A percentile compares a stretch with the other conserved stretches of the same genome.
Conservation (phyloP, 2,888 invertebrate genomes). For the Scaptodrosophila latifasciaeformis region DNA sequence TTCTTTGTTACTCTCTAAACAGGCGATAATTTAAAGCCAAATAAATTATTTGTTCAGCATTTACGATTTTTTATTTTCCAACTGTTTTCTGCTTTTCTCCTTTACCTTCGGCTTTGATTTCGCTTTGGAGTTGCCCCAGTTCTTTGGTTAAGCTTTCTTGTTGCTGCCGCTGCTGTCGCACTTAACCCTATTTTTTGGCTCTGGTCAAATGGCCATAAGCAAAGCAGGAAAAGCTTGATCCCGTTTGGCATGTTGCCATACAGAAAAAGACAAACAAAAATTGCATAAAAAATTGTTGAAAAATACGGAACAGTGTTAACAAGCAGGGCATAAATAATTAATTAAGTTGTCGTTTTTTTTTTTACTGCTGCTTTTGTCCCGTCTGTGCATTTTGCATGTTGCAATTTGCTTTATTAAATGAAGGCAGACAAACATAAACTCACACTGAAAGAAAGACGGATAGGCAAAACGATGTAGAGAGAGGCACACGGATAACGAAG, state of each 20-base stretch:
- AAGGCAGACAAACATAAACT: neutral
- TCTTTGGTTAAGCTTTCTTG: conserved; percentile 2
- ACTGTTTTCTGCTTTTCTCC: conserved; percentile 14
- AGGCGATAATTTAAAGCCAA: neutral
- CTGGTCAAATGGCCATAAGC: conserved; percentile 20
- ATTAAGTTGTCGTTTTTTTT: conserved; percentile 19
- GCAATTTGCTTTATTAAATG: conserved; percentile 20
- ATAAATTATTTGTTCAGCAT: neutral
- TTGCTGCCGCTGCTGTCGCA: conserved; percentile 15
- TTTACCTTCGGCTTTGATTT: neutral
- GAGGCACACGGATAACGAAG: too few relatives aligned
- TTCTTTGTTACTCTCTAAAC: neutral
- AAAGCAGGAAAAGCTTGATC: too few relatives aligned
- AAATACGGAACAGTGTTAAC: conserved; percentile 29
- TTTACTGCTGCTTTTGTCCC: neutral
- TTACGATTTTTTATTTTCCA: neutral
- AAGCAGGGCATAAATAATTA: conserved; percentile 37
- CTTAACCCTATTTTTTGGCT: conserved; percentile 29
- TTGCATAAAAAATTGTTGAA: neutral
- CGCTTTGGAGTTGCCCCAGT: neutral
- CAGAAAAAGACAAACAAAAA: neutral
- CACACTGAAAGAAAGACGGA: neutral
- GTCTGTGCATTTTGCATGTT: conserved; percentile 3
- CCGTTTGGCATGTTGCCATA: too few relatives aligned
- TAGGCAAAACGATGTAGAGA: too few relatives aligned